Base-by-base conservation (phyloP, 2,888 invertebrate genomes). In the Monopis laevigella region DNA sequence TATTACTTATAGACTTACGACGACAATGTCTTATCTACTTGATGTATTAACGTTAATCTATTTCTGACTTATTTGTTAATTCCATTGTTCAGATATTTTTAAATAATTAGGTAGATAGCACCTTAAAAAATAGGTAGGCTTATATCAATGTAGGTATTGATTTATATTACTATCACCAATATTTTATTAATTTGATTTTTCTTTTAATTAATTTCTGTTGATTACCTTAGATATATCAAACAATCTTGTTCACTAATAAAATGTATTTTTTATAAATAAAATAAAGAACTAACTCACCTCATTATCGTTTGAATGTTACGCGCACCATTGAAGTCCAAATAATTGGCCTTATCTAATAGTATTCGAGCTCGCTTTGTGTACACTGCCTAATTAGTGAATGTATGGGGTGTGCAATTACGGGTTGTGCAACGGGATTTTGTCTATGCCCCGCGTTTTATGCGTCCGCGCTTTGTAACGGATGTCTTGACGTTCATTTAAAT, bases 371-470 rank as follows among this genome's bases (percentile, higher is more conserved):
- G 26, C 24, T 42, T 44, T 45, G 44, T 45, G 43, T 42, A 39
- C 42, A 26, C 39, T 36, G 42, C 43, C 41, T 45, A 45, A 48
- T 49, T 48, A 45, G 44, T 32, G 40, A 11, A 36, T 39, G 43
- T 42, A 17, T 28, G 38, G 39, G 41, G 44, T 34, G 41, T 38
- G 40, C 43, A 32, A 29, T 29, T 11, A 13, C 14, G 29, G 2
- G 14, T 29, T 29, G 29, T 29, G 29, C 8, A 29, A 24, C 10
- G 6, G 6, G 24, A 24, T 7, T 13, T 11, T 3, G 29, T 3
- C 3, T 29, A 11, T 29, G 14, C 29, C 12, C 29, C 4, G 12
- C 28, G n/a, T n/a, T n/a, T n/a, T n/a, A n/a, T n/a, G n/a, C n/a
- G n/a, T n/a, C n/a, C n/a, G n/a, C n/a, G n/a, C n/a, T n/a, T n/a